Base-by-base conservation (phyloP, 2,797 vertebrate species). In the Onychomys torridus region DNA sequence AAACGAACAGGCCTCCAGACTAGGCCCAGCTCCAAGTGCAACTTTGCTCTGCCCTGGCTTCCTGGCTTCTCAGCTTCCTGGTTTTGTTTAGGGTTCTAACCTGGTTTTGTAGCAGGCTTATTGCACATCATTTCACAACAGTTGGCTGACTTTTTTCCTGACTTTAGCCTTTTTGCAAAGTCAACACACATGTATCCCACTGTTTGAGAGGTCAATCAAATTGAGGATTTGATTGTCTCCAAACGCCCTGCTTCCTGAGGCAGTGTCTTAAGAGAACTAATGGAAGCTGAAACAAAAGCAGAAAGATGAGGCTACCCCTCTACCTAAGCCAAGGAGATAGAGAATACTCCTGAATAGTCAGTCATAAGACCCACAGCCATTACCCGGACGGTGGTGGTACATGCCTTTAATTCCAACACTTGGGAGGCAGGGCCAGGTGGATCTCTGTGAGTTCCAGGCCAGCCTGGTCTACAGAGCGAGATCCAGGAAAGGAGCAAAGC, bases 151-250 rank as follows among this genome's bases (percentile, higher is more conserved):
- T 57, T 57, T 93, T n/a, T 76, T 57, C 34, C 61, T 87, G 37
- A 52, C 27, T 37, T 29, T 23, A 77, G 29, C 86, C 34, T 19
- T 11, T 17, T 88, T 88, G 73, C 63, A 19, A 76, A 79, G 49
- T 86, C 79, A 59, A 14, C 57, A 65, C 29, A 63, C 25, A 49
- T 32, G 43, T 63, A 55, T 87, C 34, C 89, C 77, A 27, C 49
- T 55, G 57, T 75, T 3, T 2, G 17, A 46, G 55, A 65, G 12
- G 14, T 52, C 1, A 67, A 40, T 84, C 2, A 27, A 59, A 57
- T 46, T 65, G 46, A 96, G 40, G 29, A 81, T 84, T 96, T 71
- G 11, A 83, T 92, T 91, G 94, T 27, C 75, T 92, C 37, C 67
- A n/a, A 34, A 77, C 17, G n/a, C 29, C 46, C 23, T 34, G 17